phyloP scores from a whole-genome alignment of 2,797 vertebrate species.

The Sebastes cheni region DNA sequence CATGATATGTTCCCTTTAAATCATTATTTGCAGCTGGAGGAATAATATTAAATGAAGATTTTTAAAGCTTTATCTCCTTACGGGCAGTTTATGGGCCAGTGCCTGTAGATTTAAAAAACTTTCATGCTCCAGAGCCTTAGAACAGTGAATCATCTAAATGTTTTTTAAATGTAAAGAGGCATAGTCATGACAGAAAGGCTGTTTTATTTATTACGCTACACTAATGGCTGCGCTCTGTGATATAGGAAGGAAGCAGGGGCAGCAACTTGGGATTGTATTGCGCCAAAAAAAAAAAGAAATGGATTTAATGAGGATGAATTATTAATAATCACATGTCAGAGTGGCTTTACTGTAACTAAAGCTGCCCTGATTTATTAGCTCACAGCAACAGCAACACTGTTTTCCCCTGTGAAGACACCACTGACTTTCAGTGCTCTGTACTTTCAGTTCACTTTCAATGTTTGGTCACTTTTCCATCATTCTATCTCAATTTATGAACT shows the following conservation, averaged over 20 bases:
- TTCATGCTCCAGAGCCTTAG: not conserved
- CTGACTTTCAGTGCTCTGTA: not conserved
- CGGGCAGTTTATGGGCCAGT: not conserved
- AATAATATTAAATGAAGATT: not conserved
- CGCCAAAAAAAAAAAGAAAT: slow-evolving; percentile 17
- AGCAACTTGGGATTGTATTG: slow-evolving; percentile 1
- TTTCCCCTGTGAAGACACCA: not conserved
- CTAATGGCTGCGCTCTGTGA: slow-evolving; percentile 24
- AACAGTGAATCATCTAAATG: not conserved
- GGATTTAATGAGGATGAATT: slow-evolving; percentile 53
- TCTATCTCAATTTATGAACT: not conserved
- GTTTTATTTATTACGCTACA: slow-evolving; percentile 33
- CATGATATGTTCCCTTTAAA: not conserved
- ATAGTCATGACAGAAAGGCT: not conserved
- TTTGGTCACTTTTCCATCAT: not conserved
- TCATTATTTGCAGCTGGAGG: not conserved
- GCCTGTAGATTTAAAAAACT: not conserved
- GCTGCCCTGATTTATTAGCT: slow-evolving; percentile 28
- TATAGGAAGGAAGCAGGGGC: not conserved
- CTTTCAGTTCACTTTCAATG: not conserved
- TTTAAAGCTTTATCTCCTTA: not conserved
- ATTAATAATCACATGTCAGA: slow-evolving; percentile 57
- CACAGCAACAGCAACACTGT: not conserved
- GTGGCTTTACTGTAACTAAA: slow-evolving; percentile 36
- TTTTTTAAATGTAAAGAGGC: slow-evolving; percentile 25